These are phyloP conservation scores for Trachops cirrhosus DNA, from an alignment of 2,797 vertebrate species.

Conservation along the genomic window DNA sequence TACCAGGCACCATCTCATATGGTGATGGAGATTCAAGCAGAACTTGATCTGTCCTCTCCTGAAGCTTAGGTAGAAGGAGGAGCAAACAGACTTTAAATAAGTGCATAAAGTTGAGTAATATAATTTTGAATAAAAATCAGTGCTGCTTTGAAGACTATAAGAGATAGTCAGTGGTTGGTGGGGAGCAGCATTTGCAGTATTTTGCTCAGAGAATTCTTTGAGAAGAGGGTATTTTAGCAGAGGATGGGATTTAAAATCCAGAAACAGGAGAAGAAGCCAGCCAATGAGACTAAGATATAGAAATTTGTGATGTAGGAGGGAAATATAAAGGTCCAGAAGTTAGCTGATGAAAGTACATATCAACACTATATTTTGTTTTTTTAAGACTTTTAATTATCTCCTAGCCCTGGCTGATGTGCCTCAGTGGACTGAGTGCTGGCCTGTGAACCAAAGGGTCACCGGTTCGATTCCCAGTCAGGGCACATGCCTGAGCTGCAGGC, in stretches of 20 bases:
- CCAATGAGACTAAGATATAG: not conserved
- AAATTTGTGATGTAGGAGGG: not conserved
- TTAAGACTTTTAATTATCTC: not conserved
- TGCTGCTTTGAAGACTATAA: not conserved
- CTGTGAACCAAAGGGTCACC: too few species aligned
- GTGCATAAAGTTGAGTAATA: not conserved
- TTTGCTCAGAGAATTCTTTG: not conserved
- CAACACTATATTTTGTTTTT: not conserved
- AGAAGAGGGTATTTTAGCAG: not conserved
- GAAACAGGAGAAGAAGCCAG: not conserved
- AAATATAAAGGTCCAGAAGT: not conserved
- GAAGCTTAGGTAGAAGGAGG: not conserved
- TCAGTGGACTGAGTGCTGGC: too few species aligned
- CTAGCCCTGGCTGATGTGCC: too few species aligned
- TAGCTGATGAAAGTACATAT: not conserved
- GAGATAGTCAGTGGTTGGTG: accelerated
- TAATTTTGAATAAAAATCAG: not conserved
- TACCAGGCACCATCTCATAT: not conserved
- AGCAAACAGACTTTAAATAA: not conserved
- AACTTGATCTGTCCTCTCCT: not conserved
- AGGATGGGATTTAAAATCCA: not conserved
- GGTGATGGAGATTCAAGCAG: not conserved
- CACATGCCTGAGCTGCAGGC: too few species aligned
- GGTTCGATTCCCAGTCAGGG: too few species aligned
- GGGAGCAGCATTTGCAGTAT: not conserved